Evolutionary conservation across 2,888 invertebrate genomes (phyloP).

Genomic region (Tineola bisselliella): DNA sequence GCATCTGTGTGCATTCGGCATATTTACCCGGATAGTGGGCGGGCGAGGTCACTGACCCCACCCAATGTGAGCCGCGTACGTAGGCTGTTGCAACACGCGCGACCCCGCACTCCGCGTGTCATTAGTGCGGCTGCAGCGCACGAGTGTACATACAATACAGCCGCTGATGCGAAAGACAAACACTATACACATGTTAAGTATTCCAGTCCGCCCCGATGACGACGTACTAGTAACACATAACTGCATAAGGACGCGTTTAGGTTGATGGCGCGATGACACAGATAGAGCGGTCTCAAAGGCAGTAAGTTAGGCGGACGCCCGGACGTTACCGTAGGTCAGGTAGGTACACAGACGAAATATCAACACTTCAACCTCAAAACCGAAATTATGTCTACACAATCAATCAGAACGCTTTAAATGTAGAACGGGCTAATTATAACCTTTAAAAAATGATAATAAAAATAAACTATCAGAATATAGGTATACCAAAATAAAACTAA

Average conservation of each 20-base stretch:
- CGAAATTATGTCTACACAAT: not conserved
- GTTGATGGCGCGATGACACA: not conserved
- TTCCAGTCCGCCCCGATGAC: not conserved
- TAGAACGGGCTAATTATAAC: not conserved
- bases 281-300: not conserved
- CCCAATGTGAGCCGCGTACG: constrained; percentile 64
- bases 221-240: not conserved
- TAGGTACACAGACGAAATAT: constrained; percentile 1
- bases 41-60: constrained; percentile 64
- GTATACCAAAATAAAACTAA: not conserved
- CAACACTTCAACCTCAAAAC: constrained; percentile 6
- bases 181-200: constrained; percentile 35
- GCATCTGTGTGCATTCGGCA: constrained; percentile 68
- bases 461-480: not conserved
- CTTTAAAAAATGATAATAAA: not conserved
- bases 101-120: constrained; percentile 31
- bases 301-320: constrained; percentile 5
- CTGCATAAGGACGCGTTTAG: not conserved
- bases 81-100: constrained; percentile 35
- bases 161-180: constrained; percentile 49
- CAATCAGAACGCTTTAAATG: not conserved
- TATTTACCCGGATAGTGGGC: constrained; percentile 67
- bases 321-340: constrained; percentile 17
- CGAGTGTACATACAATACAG: constrained; percentile 21
- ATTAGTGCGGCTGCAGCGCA: constrained; percentile 51